Evolutionary conservation across 2,888 invertebrate species (phyloP), one percentile per base, ranked within the genome.

Genomic region (Tenodera sinensis): DNA sequence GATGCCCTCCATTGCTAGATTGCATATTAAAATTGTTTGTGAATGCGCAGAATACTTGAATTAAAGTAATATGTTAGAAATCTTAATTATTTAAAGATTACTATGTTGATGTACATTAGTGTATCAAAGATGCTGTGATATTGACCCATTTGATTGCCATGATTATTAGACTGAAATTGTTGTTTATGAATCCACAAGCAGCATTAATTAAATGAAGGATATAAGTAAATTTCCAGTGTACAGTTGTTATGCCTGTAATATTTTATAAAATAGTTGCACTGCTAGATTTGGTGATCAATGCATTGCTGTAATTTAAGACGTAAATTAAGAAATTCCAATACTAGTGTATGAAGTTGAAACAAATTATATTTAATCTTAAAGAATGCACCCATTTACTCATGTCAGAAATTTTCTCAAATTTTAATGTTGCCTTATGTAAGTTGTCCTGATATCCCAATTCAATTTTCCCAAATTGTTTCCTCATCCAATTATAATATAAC

Each of bases 81-180:
- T 71, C 20, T 71, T 71, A 71, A 71, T 71, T 71, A 71, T 20
- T 4, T 71, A 71, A 54, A 71, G 54, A 71, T 20, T 71, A 71
- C 20, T 71, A 20, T 20, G 25, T 20, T 71, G 25, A 71, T 71
- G 54, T 71, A 71, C 54, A 71, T 71, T 20, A 71, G 6, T 71
- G 54, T 71, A 84, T 84, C 87, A 87, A 87, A 87, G 87, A 82
- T 87, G 30, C 87, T 87, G 87, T 87, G 87, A 87, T 87, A 87
- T 87, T 82, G 82, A 87, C 30, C 86, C 54, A 85, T 71, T 85
- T 28, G 81, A 30, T 85, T 54, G 86, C 86, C 86, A 85, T 86
- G 54, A 28, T 86, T 28, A 86, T 27, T 28, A 28, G n/a, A 86
- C 86, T 86, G 86, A 86, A n/a, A 86, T 71, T 71, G 54, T 71